These are phyloP conservation scores for Gallinago stenura DNA, from an alignment of 2,797 vertebrate genomes.

Conservation along the genomic window DNA sequence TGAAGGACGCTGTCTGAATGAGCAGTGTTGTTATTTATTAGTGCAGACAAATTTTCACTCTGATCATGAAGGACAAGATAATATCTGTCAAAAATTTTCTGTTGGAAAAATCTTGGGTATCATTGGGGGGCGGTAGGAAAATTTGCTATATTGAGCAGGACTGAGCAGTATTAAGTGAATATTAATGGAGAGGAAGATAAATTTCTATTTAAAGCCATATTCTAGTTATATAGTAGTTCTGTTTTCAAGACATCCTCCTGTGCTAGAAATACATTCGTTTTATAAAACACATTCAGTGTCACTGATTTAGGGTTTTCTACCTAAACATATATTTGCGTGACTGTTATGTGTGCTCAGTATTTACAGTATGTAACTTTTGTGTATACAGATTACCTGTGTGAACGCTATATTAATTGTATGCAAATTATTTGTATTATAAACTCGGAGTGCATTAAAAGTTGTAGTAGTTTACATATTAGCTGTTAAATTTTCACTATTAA, in stretches of 20 bases:
- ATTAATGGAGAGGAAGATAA: background rate
- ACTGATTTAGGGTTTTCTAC: background rate
- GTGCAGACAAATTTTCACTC: background rate
- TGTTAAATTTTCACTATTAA: background rate
- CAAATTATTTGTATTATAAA: background rate
- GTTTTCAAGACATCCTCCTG: background rate
- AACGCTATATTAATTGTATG: background rate
- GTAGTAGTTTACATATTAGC: background rate
- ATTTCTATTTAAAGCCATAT: background rate
- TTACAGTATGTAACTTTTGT: background rate
- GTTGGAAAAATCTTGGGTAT: background rate
- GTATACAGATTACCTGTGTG: background rate
- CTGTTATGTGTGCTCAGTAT: background rate
- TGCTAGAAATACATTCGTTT: background rate
- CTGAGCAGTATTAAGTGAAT: background rate
- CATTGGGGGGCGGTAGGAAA: background rate
- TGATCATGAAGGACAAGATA: constrained; percentile 18
- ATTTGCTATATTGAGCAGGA: background rate
- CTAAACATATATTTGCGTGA: background rate
- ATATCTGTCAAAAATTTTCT: background rate
- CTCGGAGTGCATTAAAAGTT: background rate
- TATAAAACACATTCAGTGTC: background rate
- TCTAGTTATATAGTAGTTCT: background rate
- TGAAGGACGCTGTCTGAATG: constrained; percentile 6
- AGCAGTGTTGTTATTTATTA: constrained; percentile 23